Percentiles rank a stretch among this genome's conserved stretches.
These are phyloP conservation scores for Pogonocichla stellata DNA, from an alignment of 2,113 vertebrate species.

Conservation along the genomic window DNA sequence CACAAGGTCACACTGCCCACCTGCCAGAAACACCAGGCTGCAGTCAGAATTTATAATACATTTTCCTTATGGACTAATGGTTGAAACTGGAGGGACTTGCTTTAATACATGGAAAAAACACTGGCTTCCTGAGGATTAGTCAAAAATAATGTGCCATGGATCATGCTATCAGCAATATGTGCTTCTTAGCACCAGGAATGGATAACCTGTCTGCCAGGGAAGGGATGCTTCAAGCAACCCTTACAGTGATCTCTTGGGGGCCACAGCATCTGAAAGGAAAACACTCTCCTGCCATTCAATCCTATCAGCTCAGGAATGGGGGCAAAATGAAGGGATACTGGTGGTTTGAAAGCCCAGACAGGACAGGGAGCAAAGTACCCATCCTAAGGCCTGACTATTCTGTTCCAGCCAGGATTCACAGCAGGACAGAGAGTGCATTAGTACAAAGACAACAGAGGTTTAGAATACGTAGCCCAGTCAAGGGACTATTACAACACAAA, in stretches of 20 bases:
- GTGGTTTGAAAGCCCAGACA: neutral
- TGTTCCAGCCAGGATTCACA: neutral
- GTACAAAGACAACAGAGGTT: neutral
- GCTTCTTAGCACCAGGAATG: neutral
- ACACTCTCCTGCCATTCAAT: neutral
- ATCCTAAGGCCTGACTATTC: neutral
- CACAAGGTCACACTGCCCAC: neutral
- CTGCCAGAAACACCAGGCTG: neutral
- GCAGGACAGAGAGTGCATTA: neutral
- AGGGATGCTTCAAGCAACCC: neutral
- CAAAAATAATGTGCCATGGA: neutral
- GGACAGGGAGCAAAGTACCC: fast-evolving
- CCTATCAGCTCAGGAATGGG: neutral
- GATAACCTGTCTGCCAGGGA: neutral
- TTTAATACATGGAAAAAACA: neutral
- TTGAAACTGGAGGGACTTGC: neutral
- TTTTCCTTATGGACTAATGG: neutral
- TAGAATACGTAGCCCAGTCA: neutral
- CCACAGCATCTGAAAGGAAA: neutral
- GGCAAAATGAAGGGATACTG: neutral
- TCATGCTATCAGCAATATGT: neutral
- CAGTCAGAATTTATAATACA: neutral
- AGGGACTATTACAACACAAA: neutral
- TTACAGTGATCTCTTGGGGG: neutral
- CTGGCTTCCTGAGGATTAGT: neutral